Evolutionary conservation across 2,113 vertebrate genomes (phyloP), one percentile per base, ranked within the genome.

Genomic region (Microcebus murinus): DNA sequence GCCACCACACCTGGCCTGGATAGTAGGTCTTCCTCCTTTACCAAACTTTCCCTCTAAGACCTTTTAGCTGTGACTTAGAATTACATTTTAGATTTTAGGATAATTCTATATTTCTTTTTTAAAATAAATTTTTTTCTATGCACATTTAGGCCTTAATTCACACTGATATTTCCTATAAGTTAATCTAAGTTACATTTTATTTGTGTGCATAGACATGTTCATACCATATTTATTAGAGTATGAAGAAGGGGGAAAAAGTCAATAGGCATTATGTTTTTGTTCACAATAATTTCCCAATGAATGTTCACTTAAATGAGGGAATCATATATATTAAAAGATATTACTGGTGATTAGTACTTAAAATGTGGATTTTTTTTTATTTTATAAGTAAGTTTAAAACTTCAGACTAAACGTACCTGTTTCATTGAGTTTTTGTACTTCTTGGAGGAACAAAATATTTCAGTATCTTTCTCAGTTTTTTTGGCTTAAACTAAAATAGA

Each of bases 401-500:
- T 90, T 90, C 39, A 87, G 80, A 85, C 20, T 42, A 7, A n/a
- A 7, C 31, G 36, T 34, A 83, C 50, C 4, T 45, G 34, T 96
- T 61, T 70, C 8, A 7, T 95, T 96, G 90, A 71, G 52, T 89
- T 91, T 93, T 81, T 81, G 36, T 0, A 39, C 2, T 52, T 82
- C 34, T 71, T 80, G 31, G 36, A 76, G 25, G 23, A 42, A 65
- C 61, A 29, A 85, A 21, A 6, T 79, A 70, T 89, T 92, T 90
- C n/a, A 83, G 18, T 65, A 27, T 90, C 80, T 92, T 90, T 79
- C 39, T 95, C 42, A 55, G 12, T 29, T 65, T 57, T 90, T 95
- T 87, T 74, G 42, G 55, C 88, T 91, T 67, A 90, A 94, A 94
- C 76, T 94, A 74, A 8, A n/a, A 52, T 50, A 57, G 73, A 86